These are phyloP conservation scores for sheep (Ovis aries) DNA, from an alignment of 2,113 vertebrate genomes.

Conservation along the genomic window ARS-UI_Ramb_v3.0 NC_056061.1:89773501-89774000, in stretches of 20 bases:
- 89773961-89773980: background rate
- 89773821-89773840: background rate
- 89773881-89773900: background rate
- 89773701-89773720: rapidly evolving
- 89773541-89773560: background rate
- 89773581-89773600: background rate
- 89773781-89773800: background rate
- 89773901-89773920: background rate
- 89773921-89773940: rapidly evolving
- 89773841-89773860: background rate
- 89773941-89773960: too few species aligned
- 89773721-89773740: rapidly evolving
- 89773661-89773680: background rate
- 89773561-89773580: background rate
- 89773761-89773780: background rate
- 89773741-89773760: rapidly evolving
- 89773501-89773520: too few species aligned
- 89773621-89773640: rapidly evolving
- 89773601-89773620: background rate
- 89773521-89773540: background rate
- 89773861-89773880: too few species aligned
- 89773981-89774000: background rate
- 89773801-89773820: too few species aligned
- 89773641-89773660: rapidly evolving
- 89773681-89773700: rapidly evolving